Percentiles rank a stretch among this genome's conserved stretches.
Conservation (phyloP, 2,888 invertebrate species). For the Eueremaeus valkanovi region DNA sequence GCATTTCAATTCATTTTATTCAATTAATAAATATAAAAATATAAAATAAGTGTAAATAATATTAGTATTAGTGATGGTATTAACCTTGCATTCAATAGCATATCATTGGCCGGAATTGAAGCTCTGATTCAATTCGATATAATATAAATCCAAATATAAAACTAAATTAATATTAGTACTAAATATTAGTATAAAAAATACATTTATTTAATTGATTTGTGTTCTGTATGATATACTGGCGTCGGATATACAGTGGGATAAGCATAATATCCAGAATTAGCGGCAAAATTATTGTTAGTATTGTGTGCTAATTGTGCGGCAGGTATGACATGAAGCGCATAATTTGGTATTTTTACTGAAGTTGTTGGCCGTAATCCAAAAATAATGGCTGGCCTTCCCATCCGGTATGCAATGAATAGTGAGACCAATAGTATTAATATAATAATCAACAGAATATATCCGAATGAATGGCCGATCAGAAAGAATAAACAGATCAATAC, state of each 20-base stretch:
- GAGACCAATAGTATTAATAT: background rate
- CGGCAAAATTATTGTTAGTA: background rate
- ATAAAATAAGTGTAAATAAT: too few species aligned
- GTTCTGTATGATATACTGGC: background rate
- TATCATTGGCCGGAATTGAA: too few species aligned
- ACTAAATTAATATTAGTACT: too few species aligned
- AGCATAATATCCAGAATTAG: background rate
- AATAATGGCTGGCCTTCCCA: background rate
- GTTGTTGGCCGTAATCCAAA: background rate
- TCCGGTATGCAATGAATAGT: background rate
- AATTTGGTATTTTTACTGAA: constrained; percentile 19
- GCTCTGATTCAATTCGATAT: too few species aligned
- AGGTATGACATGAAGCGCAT: background rate
- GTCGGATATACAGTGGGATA: background rate
- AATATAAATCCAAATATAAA: too few species aligned
- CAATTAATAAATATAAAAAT: too few species aligned
- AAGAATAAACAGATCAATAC: constrained; percentile 8
- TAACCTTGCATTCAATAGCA: too few species aligned
- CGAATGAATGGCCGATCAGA: background rate
- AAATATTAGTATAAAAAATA: too few species aligned
- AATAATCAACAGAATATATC: background rate
- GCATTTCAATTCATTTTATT: too few species aligned
- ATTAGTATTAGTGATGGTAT: too few species aligned
- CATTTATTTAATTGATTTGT: background rate
- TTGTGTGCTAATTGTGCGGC: background rate